Evolutionary conservation across 1,140 invertebrate species (phyloP).

Genomic region (Drosophila lowei): DNA sequence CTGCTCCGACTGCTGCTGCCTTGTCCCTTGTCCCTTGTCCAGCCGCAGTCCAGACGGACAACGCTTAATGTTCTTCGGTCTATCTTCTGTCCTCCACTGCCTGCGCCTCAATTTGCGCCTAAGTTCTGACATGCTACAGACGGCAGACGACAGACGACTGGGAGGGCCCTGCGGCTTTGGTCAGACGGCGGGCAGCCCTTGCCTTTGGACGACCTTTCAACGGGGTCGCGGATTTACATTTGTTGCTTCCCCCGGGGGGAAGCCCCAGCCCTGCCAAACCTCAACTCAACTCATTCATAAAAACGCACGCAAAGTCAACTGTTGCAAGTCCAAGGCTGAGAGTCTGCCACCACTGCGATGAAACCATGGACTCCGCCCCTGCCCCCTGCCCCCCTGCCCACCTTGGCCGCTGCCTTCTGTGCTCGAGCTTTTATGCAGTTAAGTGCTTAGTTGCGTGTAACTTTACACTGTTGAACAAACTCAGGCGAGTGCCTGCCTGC

Average conservation of each 20-base stretch:
- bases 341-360: conserved; percentile 46
- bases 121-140: conserved; percentile 35
- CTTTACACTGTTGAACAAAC: conserved; percentile 79
- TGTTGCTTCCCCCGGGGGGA: conserved; percentile 57
- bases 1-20: conserved; percentile 21
- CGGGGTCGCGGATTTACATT: conserved; percentile 74
- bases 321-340: conserved; percentile 69
- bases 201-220: conserved; percentile 53
- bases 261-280: no score
- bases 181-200: conserved; percentile 1
- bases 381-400: neutral
- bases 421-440: conserved; percentile 71
- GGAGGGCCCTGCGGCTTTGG: conserved; percentile 25
- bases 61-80: conserved; percentile 43
- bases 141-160: neutral
- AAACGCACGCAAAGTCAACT: conserved; percentile 68
- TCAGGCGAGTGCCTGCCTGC: conserved; percentile 40
- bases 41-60: conserved; percentile 11
- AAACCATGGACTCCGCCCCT: conserved; percentile 5
- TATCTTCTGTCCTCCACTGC: conserved; percentile 18
- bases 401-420: conserved; percentile 1
- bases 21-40: neutral
- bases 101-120: conserved; percentile 63
- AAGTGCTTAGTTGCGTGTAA: conserved; percentile 80
- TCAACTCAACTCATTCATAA: conserved; percentile 69